Percentiles rank a stretch among this genome's conserved stretches.
phyloP scores from a whole-genome alignment of 2,888 invertebrate species.

The Dilophus febrilis region DNA sequence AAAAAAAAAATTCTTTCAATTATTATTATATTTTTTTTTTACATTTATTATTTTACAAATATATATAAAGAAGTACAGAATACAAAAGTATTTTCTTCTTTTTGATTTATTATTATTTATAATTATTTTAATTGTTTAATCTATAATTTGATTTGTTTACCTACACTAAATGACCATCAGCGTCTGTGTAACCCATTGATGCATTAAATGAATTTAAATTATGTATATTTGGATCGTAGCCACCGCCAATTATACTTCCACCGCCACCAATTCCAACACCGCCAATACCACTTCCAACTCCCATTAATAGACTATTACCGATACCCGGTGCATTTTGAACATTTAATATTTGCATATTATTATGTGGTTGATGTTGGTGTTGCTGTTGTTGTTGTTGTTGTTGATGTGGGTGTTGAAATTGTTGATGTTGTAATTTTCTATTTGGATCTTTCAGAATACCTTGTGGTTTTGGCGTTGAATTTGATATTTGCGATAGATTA shows the following conservation, averaged over 20 bases:
- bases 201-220: conserved; percentile 27
- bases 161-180: conserved; percentile 31
- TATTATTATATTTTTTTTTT: too few species aligned
- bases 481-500: conserved; percentile 13
- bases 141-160: neutral
- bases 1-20: too few species aligned
- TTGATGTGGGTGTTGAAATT: conserved; percentile 34
- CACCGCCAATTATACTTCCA: conserved; percentile 17
- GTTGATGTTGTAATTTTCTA: conserved; percentile 33
- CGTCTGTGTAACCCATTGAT: conserved; percentile 28
- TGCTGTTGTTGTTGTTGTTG: conserved; percentile 30
- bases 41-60: too few species aligned
- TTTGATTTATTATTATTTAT: too few species aligned
- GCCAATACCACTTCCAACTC: conserved; percentile 8
- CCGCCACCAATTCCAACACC: conserved; percentile 8
- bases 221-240: conserved; percentile 25
- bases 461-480: conserved; percentile 34
- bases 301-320: conserved; percentile 15
- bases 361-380: conserved; percentile 33
- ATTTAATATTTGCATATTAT: conserved; percentile 37
- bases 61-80: too few species aligned
- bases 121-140: too few species aligned
- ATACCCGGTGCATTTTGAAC: conserved; percentile 36
- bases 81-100: too few species aligned
- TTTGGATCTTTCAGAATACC: conserved; percentile 46